Percentiles rank a stretch among this genome's conserved stretches.
These are phyloP conservation scores for Pseudochirops cupreus DNA, from an alignment of 2,797 vertebrate genomes.

Conservation along the genomic window DNA sequence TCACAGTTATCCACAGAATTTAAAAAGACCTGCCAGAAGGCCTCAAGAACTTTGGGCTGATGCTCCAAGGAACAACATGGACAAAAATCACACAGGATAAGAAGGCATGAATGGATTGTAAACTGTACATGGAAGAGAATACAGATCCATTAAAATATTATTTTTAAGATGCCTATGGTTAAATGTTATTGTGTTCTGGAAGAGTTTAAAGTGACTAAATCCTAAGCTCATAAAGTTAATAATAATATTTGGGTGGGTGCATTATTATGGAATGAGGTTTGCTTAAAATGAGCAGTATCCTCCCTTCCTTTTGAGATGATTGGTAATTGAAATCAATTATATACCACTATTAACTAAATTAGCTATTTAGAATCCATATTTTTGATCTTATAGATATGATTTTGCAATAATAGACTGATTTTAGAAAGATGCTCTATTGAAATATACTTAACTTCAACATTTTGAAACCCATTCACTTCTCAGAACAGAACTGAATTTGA, in stretches of 20 bases:
- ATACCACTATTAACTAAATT: constrained; percentile 75
- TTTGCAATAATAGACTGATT: constrained; percentile 58
- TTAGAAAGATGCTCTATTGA: constrained; percentile 65
- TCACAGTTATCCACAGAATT: background rate
- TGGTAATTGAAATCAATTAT: constrained; percentile 75
- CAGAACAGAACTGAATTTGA: constrained; percentile 73
- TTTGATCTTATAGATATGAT: constrained; percentile 62
- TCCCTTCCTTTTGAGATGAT: constrained; percentile 65
- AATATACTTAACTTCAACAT: constrained; percentile 59
- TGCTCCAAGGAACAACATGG: background rate
- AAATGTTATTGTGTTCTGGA: constrained; percentile 24
- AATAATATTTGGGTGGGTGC: constrained; percentile 67
- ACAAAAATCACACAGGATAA: background rate
- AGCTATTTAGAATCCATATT: constrained; percentile 72
- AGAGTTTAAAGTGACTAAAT: constrained; percentile 65
- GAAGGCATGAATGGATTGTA: background rate
- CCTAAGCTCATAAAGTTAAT: constrained; percentile 64
- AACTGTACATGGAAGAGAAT: background rate
- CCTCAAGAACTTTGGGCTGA: background rate
- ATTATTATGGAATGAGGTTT: constrained; percentile 60
- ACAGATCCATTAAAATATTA: background rate
- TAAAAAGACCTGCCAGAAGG: background rate
- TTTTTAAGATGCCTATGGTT: constrained; percentile 4
- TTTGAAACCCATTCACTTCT: constrained; percentile 64
- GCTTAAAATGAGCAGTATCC: constrained; percentile 64